A percentile compares a stretch with the other conserved stretches of the same genome.
These are phyloP conservation scores for Elachura formosa DNA, from an alignment of 2,113 vertebrate species.

Conservation along the genomic window DNA sequence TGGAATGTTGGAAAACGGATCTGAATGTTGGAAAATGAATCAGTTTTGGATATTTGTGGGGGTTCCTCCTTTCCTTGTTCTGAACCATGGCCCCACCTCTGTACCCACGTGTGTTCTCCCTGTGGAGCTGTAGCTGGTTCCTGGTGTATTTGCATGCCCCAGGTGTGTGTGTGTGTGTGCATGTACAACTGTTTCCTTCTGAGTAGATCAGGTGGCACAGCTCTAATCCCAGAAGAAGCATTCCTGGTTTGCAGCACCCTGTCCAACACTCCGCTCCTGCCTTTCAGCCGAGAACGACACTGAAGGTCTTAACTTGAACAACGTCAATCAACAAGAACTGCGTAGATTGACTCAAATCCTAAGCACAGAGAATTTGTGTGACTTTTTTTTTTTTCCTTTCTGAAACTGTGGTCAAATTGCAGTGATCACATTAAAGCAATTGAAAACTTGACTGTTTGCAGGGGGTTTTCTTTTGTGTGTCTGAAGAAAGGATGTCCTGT, in stretches of 20 bases:
- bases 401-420: slow-evolving; percentile 36
- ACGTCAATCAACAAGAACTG: background rate
- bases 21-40: background rate
- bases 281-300: slow-evolving; percentile 16
- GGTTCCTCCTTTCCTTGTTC: background rate
- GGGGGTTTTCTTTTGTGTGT: slow-evolving; percentile 23
- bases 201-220: slow-evolving; percentile 12
- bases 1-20: background rate
- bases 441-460: slow-evolving; percentile 32
- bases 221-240: slow-evolving; percentile 19
- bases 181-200: background rate
- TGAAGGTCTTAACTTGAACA: slow-evolving; percentile 23
- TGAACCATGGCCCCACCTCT: background rate
- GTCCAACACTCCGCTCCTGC: background rate
- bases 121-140: background rate
- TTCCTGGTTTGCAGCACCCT: background rate
- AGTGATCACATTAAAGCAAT: slow-evolving; percentile 58
- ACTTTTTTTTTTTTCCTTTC: background rate
- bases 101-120: background rate
- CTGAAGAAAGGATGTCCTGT: background rate
- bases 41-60: background rate
- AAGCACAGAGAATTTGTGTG: slow-evolving; percentile 42
- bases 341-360: slow-evolving; percentile 9
- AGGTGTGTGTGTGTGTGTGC: background rate
- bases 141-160: background rate